These are phyloP conservation scores for Idris sp. DNA, from an alignment of 1,140 invertebrate species.

Conservation along the genomic window DNA sequence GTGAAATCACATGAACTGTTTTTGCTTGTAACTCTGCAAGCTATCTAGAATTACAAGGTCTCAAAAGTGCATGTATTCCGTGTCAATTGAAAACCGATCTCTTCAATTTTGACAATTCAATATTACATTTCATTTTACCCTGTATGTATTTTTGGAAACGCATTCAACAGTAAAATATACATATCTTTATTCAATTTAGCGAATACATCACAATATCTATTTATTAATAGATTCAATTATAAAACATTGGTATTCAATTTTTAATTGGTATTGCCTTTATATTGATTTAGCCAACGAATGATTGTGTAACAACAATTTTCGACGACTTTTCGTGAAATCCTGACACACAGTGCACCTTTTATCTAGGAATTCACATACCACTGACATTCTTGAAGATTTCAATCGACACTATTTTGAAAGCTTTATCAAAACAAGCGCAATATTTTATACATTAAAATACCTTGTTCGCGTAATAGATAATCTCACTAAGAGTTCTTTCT, in stretches of 20 bases:
- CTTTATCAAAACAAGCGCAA: constrained; percentile 17
- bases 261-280: too few species aligned
- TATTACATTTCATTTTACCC: constrained; percentile 55
- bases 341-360: not conserved
- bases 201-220: too few species aligned
- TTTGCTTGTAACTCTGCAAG: constrained; percentile 51
- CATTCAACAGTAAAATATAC: too few species aligned
- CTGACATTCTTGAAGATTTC: not conserved
- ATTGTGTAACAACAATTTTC: too few species aligned
- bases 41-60: constrained; percentile 53
- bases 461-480: constrained; percentile 15
- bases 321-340: not conserved
- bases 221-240: too few species aligned
- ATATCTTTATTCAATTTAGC: too few species aligned
- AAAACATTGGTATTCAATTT: too few species aligned
- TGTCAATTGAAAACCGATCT: constrained; percentile 61
- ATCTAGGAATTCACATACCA: not conserved
- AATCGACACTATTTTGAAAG: constrained; percentile 1
- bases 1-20: constrained; percentile 61
- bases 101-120: constrained; percentile 59
- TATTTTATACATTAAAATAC: constrained; percentile 18
- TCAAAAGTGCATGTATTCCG: constrained; percentile 55
- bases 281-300: too few species aligned
- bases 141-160: too few species aligned
- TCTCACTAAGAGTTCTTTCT: constrained; percentile 2